Percentiles rank a stretch among this genome's conserved stretches.
Evolutionary conservation across 2,113 vertebrate genomes (phyloP).

Genomic region (Urocitellus parryii): DNA sequence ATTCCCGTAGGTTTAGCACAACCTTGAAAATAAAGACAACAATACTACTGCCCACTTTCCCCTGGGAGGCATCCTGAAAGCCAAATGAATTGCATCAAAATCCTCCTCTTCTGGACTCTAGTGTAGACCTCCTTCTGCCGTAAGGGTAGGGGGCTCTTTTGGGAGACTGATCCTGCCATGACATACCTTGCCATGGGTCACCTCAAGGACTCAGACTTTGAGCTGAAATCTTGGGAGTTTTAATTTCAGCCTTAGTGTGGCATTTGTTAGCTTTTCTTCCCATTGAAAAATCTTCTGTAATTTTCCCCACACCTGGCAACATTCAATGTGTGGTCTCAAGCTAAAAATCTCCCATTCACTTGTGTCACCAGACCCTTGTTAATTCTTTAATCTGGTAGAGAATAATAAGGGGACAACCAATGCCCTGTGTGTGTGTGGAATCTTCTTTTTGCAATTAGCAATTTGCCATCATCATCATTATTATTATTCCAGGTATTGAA

Average conservation of each 20-base stretch:
- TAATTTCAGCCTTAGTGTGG: constrained; percentile 10
- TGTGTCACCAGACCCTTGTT: not conserved
- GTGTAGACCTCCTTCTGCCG: not conserved
- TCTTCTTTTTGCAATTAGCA: constrained; percentile 44
- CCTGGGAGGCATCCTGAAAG: not conserved
- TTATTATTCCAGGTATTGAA: too few species aligned
- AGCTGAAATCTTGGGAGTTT: not conserved
- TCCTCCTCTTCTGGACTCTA: not conserved
- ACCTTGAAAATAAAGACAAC: not conserved
- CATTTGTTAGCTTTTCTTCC: constrained; percentile 30
- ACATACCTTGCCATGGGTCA: accelerated
- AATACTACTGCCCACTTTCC: not conserved
- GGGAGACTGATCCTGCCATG: not conserved
- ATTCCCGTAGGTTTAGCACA: not conserved
- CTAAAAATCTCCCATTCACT: constrained; percentile 35
- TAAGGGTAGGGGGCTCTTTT: not conserved
- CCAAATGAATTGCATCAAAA: not conserved
- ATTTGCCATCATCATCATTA: not conserved
- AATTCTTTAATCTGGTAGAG: constrained; percentile 18
- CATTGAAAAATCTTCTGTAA: not conserved
- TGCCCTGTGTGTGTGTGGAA: not conserved
- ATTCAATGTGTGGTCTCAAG: not conserved
- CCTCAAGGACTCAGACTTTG: not conserved
- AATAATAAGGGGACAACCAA: not conserved
- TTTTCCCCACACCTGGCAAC: not conserved